Base-by-base conservation (phyloP, 2,888 invertebrate species). In the Ormyrus labotus region DNA sequence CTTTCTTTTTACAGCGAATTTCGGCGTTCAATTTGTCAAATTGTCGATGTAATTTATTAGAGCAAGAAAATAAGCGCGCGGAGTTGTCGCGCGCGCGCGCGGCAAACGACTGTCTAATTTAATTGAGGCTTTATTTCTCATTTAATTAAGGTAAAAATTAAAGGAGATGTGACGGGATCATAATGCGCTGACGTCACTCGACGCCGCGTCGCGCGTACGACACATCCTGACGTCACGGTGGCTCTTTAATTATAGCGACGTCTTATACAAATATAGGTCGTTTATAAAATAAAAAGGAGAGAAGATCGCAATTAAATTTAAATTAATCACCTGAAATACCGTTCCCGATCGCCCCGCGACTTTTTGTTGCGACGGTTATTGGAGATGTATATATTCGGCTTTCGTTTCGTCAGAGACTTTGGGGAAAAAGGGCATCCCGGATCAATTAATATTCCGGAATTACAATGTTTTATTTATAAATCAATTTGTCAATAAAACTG, bases 41-140 rank as follows among this genome's bases (percentile, higher is more conserved):
- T 34, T 64, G 64, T 47, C 55, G n/a, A 64, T n/a, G 72, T 73
- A 63, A 73, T 73, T 73, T 47, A 73, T 73, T 64, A 64, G 47
- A 13, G 10, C 57, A 68, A 55, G 19, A 45, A 48, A 48, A 4
- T 6, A 13, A 13, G 61, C 11, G 61, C 11, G 53, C 63, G 8
- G n/a, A 19, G 19, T 19, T 2, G 19, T 19, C 19, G 19, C 19
- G 19, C 19, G 19, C 19, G 19, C 19, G 19, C 19, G 53, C 13
- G 55, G 8, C 64, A 73, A 72, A 73, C 64, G 63, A 53, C 64
- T 53, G 47, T 10, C 72, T 45, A 74, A 74, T 75, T 75, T 47
- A 58, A 68, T 75, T 68, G 6, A 53, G 47, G 51, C 19, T 45
- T 45, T 13, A 7, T 51, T 34, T 11, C 48, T 34, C 67, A 57